Conservation (phyloP, 2,113 vertebrate genomes). For the Laticauda laticaudata region DNA sequence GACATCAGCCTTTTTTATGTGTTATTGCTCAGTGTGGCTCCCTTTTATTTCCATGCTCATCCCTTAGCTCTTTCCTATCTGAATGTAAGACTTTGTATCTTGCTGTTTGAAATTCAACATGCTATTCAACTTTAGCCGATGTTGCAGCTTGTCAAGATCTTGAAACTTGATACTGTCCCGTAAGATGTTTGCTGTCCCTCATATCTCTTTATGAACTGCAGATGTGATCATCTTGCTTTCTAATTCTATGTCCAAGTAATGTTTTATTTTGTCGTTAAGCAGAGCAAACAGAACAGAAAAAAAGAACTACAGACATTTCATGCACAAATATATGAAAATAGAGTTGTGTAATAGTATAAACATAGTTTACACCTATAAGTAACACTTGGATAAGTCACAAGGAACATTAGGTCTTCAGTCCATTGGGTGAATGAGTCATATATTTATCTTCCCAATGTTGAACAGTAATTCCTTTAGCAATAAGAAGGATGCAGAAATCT, state of each 20-base stretch:
- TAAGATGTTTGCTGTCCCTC: not conserved
- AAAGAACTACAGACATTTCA: not conserved
- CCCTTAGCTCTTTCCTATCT: not conserved
- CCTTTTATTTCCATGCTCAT: not conserved
- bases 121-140: not conserved
- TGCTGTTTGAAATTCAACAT: not conserved
- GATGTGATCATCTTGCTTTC: not conserved
- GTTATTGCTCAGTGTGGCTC: not conserved
- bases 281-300: not conserved
- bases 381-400: not conserved
- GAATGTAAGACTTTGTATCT: not conserved
- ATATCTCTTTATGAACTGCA: not conserved
- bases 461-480: not conserved
- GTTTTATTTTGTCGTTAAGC: not conserved
- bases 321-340: not conserved
- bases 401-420: not conserved
- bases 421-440: not conserved
- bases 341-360: not conserved
- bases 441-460: not conserved
- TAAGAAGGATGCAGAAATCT: not conserved
- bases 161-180: not conserved
- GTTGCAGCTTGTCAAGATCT: not conserved
- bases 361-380: not conserved
- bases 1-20: not conserved
- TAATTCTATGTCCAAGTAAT: not conserved